Conservation (phyloP, 2,888 invertebrate species). For the Cinara cedri region DNA sequence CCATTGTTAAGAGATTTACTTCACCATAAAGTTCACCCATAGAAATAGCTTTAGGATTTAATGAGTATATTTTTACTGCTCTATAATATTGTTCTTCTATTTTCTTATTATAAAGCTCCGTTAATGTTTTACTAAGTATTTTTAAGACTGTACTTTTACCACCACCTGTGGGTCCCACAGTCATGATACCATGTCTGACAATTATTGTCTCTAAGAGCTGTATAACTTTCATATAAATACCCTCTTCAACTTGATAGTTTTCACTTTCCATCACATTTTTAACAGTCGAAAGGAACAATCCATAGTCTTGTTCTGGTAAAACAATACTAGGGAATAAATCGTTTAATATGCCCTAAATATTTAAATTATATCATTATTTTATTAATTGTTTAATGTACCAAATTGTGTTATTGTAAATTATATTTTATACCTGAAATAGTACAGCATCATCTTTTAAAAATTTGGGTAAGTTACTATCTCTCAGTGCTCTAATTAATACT, state of each 20-base stretch:
- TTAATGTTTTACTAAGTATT: constrained; percentile 66
- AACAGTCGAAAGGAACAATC: constrained; percentile 75
- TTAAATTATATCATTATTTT: not conserved
- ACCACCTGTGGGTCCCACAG: constrained; percentile 88
- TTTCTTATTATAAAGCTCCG: constrained; percentile 70
- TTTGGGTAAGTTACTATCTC: constrained; percentile 90
- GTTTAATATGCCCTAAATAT: constrained; percentile 74
- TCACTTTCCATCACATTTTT: constrained; percentile 70
- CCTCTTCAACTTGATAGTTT: constrained; percentile 84
- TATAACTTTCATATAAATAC: constrained; percentile 88
- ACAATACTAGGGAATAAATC: constrained; percentile 87
- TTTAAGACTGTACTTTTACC: constrained; percentile 74
- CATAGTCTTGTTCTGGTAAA: constrained; percentile 77
- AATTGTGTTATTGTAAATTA: not conserved
- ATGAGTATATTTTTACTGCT: constrained; percentile 77
- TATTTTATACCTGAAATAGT: constrained; percentile 71
- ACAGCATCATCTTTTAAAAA: constrained; percentile 84
- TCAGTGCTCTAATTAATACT: constrained; percentile 80
- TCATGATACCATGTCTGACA: constrained; percentile 92
- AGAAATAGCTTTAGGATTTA: constrained; percentile 94
- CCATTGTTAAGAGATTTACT: constrained; percentile 92
- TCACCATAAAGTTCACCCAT: constrained; percentile 95
- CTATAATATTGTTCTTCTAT: constrained; percentile 69
- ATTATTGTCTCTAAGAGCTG: constrained; percentile 94
- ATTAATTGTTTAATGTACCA: not conserved